Percentiles rank a stretch among this genome's conserved stretches.
Evolutionary conservation across 2,113 vertebrate species (phyloP).

Genomic region (Heterotilapia buettikoferi): DNA sequence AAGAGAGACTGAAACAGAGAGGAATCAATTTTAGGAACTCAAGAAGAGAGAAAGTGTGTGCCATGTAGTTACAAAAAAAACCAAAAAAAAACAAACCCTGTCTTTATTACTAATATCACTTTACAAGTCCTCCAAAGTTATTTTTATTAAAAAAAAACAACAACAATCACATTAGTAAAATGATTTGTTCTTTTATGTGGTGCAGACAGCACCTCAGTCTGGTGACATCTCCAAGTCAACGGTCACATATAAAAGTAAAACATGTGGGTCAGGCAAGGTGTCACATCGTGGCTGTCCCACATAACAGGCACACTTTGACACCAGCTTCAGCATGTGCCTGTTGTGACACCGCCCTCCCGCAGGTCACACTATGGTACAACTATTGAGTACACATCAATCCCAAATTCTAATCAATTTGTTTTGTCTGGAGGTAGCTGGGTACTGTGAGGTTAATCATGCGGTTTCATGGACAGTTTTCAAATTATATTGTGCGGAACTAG

Average conservation of each 20-base stretch:
- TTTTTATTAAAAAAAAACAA: neutral
- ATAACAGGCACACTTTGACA: neutral
- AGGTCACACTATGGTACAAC: neutral
- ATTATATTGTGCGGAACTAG: neutral
- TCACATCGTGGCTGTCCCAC: neutral
- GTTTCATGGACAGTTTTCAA: neutral
- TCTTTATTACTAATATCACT: neutral
- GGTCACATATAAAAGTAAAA: neutral
- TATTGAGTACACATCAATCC: neutral
- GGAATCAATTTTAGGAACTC: neutral
- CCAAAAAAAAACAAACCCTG: neutral
- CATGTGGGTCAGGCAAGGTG: neutral
- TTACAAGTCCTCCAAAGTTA: neutral
- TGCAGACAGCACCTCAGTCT: neutral
- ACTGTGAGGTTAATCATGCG: neutral
- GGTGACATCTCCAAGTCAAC: neutral
- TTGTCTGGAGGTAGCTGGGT: neutral
- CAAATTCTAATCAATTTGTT: neutral
- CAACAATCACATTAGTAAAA: neutral
- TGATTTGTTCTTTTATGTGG: neutral
- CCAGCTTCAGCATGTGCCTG: neutral
- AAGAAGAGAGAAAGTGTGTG: neutral
- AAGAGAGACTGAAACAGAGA: neutral
- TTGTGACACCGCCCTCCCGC: neutral
- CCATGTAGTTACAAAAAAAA: neutral